These are phyloP conservation scores for Mactra quadrangularis DNA, from an alignment of 1,140 invertebrate species.

Conservation along the genomic window DNA sequence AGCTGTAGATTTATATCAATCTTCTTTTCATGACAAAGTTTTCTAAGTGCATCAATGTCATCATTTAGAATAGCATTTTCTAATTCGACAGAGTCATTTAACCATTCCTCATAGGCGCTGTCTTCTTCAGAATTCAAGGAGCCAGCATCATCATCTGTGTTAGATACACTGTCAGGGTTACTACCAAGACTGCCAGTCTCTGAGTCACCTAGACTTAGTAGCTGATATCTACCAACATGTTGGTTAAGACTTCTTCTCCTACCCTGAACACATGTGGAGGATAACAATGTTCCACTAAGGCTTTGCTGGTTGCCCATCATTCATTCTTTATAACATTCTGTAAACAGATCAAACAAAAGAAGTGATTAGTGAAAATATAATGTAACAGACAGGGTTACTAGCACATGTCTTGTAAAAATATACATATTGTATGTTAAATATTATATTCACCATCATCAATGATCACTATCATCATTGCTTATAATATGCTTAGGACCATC, in stretches of 20 bases:
- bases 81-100: slow-evolving; percentile 42
- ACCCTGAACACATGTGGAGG: slow-evolving; percentile 41
- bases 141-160: slow-evolving; percentile 50
- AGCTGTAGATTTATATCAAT: slow-evolving; percentile 68
- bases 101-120: slow-evolving; percentile 35
- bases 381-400: too few relatives aligned
- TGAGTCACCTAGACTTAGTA: slow-evolving; percentile 49
- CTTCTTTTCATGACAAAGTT: slow-evolving; percentile 46
- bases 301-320: slow-evolving; percentile 57
- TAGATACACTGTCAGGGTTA: slow-evolving; percentile 8
- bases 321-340: background rate
- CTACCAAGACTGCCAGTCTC: slow-evolving; percentile 39
- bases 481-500: too few relatives aligned
- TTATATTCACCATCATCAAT: too few relatives aligned
- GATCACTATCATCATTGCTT: too few relatives aligned
- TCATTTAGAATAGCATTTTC: slow-evolving; percentile 58
- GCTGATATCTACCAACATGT: slow-evolving; percentile 25
- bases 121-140: slow-evolving; percentile 48
- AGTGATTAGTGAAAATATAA: too few relatives aligned
- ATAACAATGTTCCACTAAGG: slow-evolving; percentile 13
- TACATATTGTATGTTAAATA: too few relatives aligned
- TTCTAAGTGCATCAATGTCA: slow-evolving; percentile 36
- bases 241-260: slow-evolving; percentile 14
- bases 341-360: too few relatives aligned
- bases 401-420: too few relatives aligned